Evolutionary conservation across 1,140 invertebrate species (phyloP).

Genomic region (Hylyphantes graminicola): DNA sequence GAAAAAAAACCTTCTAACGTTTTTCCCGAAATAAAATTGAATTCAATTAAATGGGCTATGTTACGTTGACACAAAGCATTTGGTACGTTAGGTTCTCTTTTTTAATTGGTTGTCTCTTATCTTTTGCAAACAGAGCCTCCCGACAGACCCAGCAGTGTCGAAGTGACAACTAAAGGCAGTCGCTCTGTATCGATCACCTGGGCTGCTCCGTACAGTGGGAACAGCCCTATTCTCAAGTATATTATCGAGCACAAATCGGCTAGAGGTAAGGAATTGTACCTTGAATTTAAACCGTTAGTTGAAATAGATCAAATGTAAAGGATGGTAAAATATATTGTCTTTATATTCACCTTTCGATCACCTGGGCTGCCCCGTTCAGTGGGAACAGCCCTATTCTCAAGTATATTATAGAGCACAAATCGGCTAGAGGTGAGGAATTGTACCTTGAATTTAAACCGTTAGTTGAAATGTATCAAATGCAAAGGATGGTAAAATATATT

Average conservation of each 20-base stretch:
- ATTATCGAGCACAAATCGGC: conserved; percentile 86
- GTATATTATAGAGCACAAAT: conserved; percentile 22
- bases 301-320: too few species aligned
- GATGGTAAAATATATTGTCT: too few species aligned
- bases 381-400: conserved; percentile 74
- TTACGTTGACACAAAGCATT: too few species aligned
- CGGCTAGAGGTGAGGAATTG: too few species aligned
- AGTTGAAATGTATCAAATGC: too few species aligned
- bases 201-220: conserved; percentile 93
- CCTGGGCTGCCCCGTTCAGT: conserved; percentile 87
- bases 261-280: conserved; percentile 12
- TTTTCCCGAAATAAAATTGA: not conserved
- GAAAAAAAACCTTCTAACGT: too few species aligned
- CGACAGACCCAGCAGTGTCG: conserved; percentile 74
- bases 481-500: too few species aligned
- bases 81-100: not conserved
- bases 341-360: too few species aligned
- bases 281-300: too few species aligned
- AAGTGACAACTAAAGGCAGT: conserved; percentile 65
- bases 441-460: too few species aligned
- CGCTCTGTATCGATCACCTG: conserved; percentile 66
- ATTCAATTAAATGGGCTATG: conserved; percentile 5
- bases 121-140: conserved; percentile 77
- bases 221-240: conserved; percentile 91
- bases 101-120: conserved; percentile 26